Percentiles rank a stretch among this genome's conserved stretches.
Evolutionary conservation across 2,113 vertebrate species (phyloP).

Genomic region (Pseudorectes ferrugineus): DNA sequence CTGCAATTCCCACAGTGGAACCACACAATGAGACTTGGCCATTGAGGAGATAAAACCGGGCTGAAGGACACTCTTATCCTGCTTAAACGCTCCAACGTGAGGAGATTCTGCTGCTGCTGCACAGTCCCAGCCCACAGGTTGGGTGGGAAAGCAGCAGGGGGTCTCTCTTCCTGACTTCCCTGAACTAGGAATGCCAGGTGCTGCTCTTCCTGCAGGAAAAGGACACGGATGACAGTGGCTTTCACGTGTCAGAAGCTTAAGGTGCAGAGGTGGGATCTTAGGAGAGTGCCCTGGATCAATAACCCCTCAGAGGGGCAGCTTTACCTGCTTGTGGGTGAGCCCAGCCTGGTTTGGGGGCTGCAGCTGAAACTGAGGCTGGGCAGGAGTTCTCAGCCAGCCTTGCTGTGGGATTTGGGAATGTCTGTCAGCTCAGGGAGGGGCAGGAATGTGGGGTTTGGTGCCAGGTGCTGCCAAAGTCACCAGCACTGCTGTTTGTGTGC

Average conservation of each 20-base stretch:
- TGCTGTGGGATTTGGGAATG: neutral
- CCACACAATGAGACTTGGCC: neutral
- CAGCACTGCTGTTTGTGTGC: neutral
- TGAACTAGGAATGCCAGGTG: neutral
- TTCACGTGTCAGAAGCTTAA: neutral
- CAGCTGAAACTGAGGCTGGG: fast-evolving
- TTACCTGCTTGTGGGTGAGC: neutral
- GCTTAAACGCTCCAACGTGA: neutral
- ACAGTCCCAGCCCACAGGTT: fast-evolving
- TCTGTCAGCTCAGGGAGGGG: neutral
- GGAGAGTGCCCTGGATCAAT: no score
- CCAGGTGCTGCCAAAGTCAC: neutral
- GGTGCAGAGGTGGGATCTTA: neutral
- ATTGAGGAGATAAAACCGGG: no score
- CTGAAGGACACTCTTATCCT: neutral
- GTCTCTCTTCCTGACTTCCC: neutral
- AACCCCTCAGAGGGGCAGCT: neutral
- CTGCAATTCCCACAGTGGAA: neutral
- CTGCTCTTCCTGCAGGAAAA: neutral
- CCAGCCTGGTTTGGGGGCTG: neutral
- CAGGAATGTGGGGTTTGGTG: neutral
- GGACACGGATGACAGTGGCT: fast-evolving
- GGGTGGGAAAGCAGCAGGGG: neutral
- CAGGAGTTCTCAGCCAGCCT: neutral
- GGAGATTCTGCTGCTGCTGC: neutral